A percentile compares a stretch with the other conserved stretches of the same genome.
phyloP scores from a whole-genome alignment of 2,113 vertebrate genomes.

The Lophura nycthemera region DNA sequence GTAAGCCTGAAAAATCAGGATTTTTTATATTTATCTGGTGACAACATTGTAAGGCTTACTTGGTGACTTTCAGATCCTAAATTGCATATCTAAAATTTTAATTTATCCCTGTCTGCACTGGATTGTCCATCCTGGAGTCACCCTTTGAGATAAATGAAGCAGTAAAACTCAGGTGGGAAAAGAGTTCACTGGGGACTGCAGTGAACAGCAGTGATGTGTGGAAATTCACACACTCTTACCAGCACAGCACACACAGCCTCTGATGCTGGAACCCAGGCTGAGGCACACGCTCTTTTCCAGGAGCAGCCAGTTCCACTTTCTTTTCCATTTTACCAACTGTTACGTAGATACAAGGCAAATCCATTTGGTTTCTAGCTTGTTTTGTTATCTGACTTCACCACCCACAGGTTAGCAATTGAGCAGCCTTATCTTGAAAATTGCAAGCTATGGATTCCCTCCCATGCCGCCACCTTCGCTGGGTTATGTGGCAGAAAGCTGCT shows the following conservation, averaged over 20 bases:
- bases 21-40: not conserved
- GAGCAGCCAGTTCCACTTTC: not conserved
- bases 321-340: not conserved
- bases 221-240: rapidly evolving
- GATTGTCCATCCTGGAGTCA: not conserved
- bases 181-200: not conserved
- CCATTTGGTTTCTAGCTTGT: not conserved
- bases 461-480: not conserved
- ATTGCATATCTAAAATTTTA: not conserved
- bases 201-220: not conserved
- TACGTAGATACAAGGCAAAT: not conserved
- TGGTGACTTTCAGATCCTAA: not conserved
- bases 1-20: not conserved
- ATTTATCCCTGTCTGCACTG: not conserved
- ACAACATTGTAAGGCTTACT: not conserved
- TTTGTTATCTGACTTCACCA: not conserved
- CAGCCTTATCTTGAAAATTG: not conserved
- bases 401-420: not conserved
- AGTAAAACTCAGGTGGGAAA: not conserved
- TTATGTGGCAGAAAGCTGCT: not conserved
- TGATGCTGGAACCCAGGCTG: not conserved
- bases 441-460: not conserved
- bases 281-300: not conserved
- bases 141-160: not conserved
- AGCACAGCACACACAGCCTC: not conserved